These are phyloP conservation scores for Mohoua ochrocephala DNA, from an alignment of 2,113 vertebrate species.

Conservation along the genomic window DNA sequence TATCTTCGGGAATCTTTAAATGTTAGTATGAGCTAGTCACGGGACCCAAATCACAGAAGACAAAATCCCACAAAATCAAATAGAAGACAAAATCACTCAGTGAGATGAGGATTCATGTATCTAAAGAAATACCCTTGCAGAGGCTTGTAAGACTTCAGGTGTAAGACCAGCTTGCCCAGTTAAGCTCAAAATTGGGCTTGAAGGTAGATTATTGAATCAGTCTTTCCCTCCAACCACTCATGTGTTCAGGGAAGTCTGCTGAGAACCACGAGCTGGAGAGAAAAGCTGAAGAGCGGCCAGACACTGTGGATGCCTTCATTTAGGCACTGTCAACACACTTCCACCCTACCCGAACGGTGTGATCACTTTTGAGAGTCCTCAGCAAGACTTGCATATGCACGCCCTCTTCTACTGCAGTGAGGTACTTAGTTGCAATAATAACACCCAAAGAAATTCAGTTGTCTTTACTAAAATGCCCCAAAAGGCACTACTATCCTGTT, in stretches of 20 bases:
- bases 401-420: neutral
- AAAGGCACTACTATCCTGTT: neutral
- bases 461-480: neutral
- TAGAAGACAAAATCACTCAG: neutral
- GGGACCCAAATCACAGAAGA: neutral
- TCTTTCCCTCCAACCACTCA: neutral
- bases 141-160: neutral
- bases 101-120: neutral
- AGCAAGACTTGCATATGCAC: neutral
- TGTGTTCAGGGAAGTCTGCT: neutral
- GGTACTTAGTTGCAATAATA: neutral
- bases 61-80: neutral
- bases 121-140: neutral
- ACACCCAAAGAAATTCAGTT: neutral
- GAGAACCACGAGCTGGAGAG: neutral
- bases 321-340: neutral
- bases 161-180: neutral
- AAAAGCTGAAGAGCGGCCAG: neutral
- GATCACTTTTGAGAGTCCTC: neutral
- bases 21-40: neutral
- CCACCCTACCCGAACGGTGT: fast-evolving
- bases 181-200: neutral
- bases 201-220: neutral
- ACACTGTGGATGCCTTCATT: neutral
- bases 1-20: neutral